phyloP scores from a whole-genome alignment of 2,113 vertebrate genomes.

The Thomomys bottae region DNA sequence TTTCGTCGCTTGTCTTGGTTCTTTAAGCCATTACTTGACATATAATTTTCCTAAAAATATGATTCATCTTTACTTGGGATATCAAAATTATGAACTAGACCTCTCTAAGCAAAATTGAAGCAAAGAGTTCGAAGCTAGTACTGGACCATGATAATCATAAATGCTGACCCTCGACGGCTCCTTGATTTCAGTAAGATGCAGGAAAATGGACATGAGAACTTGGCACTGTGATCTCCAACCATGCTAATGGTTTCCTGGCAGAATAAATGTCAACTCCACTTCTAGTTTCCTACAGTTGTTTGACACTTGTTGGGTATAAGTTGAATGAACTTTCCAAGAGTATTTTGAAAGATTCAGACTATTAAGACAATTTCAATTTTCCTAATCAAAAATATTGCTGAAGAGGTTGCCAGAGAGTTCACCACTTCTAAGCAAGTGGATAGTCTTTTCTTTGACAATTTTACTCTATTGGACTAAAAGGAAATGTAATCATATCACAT shows the following conservation, averaged over 20 bases:
- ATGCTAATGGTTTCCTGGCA: background rate
- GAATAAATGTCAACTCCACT: background rate
- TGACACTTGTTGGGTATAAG: background rate
- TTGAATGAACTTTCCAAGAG: background rate
- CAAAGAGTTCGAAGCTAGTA: background rate
- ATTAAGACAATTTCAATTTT: background rate
- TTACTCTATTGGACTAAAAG: background rate
- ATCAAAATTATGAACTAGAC: background rate
- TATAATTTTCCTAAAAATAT: background rate
- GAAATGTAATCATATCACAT: background rate
- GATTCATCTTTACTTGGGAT: background rate
- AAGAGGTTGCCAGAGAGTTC: background rate
- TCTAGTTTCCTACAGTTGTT: background rate
- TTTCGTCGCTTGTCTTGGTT: constrained; percentile 13
- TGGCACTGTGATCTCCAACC: background rate
- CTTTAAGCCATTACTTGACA: background rate
- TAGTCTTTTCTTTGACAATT: background rate
- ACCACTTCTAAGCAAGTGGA: background rate
- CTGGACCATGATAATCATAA: background rate
- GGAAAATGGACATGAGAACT: background rate
- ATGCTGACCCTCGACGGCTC: background rate
- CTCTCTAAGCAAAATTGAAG: background rate
- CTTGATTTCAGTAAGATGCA: background rate
- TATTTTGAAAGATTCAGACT: background rate
- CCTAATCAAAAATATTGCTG: background rate